These are phyloP conservation scores for Arbacia lixula DNA, from an alignment of 53 echinoderm and acorn worm species.

Conservation along the genomic window DNA sequence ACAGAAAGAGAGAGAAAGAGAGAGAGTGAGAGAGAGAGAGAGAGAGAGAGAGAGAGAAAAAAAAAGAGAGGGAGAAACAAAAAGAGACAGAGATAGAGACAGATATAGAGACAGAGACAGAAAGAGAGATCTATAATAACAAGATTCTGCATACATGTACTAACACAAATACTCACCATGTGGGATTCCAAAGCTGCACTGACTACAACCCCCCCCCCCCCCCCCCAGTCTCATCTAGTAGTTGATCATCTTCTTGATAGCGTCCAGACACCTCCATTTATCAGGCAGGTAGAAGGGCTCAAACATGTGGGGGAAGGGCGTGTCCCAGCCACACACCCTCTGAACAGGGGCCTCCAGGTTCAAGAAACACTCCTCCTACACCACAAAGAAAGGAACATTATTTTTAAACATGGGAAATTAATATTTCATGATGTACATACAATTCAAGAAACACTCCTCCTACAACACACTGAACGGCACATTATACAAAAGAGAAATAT, in stretches of 20 bases:
- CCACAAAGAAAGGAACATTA: not conserved
- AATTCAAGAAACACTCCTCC: no score
- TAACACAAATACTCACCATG: no score
- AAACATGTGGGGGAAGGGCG: constrained; percentile 93
- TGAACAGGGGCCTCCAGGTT: constrained; percentile 88
- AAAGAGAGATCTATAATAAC: no score
- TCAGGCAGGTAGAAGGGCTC: constrained; percentile 97
- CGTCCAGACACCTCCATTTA: constrained; percentile 96
- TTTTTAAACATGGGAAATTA: no score
- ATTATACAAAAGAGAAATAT: no score
- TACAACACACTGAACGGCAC: no score
- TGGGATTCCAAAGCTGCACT: no score
- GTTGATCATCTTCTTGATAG: constrained; percentile 90
- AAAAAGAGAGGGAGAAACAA: not conserved
- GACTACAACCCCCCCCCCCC: no score
- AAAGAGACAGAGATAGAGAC: constrained; percentile 4
- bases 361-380: constrained; percentile 86
- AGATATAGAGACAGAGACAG: no score
- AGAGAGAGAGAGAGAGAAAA: not conserved
- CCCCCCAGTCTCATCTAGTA: no score
- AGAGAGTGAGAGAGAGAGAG: constrained; percentile 5
- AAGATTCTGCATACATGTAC: no score
- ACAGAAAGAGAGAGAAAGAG: not conserved
- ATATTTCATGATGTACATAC: no score
- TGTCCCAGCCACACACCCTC: constrained; percentile 94